Base-by-base conservation (phyloP, 2,113 vertebrate genomes). In the Pedetes capensis region DNA sequence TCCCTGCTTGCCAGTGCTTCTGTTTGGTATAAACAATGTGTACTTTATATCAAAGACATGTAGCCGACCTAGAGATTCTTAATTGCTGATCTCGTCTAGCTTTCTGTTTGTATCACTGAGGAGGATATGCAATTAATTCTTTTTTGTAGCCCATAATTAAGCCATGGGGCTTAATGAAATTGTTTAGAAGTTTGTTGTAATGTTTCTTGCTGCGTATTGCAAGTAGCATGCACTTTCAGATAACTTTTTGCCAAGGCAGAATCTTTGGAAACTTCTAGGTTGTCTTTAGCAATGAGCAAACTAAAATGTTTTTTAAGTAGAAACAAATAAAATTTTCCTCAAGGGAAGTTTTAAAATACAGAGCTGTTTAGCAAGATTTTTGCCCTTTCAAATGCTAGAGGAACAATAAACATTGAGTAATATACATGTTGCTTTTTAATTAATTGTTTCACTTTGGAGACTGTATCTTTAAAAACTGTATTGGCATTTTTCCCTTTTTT, bases 11-110 rank as follows among this genome's bases (percentile, higher is more conserved):
- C 57, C 85, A 87, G 12, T 92, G 87, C 96, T 83, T 96, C 39
- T 96, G 23, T 96, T 74, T 93, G 72, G 78, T 96, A 55, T 96
- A 95, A 95, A 87, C 42, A 95, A 3, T 96, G 61, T 81, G 37
- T 55, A 87, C 10, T 85, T 95, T 96, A 63, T 93, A 63, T 95
- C 37, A 92, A 89, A 96, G 53, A 93, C 34, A 69, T 59, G 80
- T 92, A 87, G 29, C 51, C 83, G 8, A 78, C 25, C 12, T 89
- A 47, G 39, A 87, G 68, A 85, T 32, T 90, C 25, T 53, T 94
- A 64, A 69, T 39, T 97, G n/a, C 63, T 79, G 71, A 3, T 89
- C 42, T 89, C 68, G 82, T 71, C 44, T 82, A 74, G 72, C 27
- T 89, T 87, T 91, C 22, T 95, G 0, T 87, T 95, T 89, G 55